Percentiles rank a stretch among this genome's conserved stretches.
phyloP scores from a whole-genome alignment of 1,140 invertebrate species.

The Micrasema minimum region DNA sequence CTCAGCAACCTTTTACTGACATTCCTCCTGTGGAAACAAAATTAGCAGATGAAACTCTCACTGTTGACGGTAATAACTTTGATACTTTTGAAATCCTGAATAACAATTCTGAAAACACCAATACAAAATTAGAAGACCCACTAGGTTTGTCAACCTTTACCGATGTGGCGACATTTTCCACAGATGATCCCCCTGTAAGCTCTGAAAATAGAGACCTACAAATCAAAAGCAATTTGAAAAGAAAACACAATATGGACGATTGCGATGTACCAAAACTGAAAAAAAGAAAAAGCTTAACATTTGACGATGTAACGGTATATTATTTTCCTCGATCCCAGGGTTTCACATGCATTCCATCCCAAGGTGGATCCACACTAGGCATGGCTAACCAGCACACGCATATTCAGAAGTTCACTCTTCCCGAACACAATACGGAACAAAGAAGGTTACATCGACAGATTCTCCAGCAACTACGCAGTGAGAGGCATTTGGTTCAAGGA shows the following conservation, averaged over 20 bases:
- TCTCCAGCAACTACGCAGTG: conserved; percentile 79
- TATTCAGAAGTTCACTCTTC: conserved; percentile 75
- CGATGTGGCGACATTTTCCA: conserved; percentile 41
- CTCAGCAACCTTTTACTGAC: conserved; percentile 42
- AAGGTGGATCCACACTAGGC: conserved; percentile 96
- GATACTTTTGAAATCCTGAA: conserved; percentile 53
- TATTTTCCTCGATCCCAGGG: conserved; percentile 96
- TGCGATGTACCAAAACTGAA: conserved; percentile 66
- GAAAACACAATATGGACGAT: conserved; percentile 49
- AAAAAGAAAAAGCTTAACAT: conserved; percentile 83
- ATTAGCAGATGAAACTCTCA: conserved; percentile 3
- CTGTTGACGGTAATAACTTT: conserved; percentile 52
- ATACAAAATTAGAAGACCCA: conserved; percentile 54
- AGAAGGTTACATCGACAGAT: conserved; percentile 85
- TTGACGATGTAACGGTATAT: conserved; percentile 93
- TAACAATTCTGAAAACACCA: conserved; percentile 37
- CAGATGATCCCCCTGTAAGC: background rate
- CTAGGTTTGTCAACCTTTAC: conserved; percentile 31
- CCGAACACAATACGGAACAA: conserved; percentile 88
- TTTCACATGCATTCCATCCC: conserved; percentile 97
- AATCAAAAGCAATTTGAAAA: conserved; percentile 59
- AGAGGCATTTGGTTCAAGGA: conserved; percentile 69
- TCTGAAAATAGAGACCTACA: conserved; percentile 14
- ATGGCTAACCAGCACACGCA: conserved; percentile 90
- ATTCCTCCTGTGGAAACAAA: conserved; percentile 19